phyloP scores from a whole-genome alignment of 2,888 invertebrate genomes.

The Girardia tigrina region DNA sequence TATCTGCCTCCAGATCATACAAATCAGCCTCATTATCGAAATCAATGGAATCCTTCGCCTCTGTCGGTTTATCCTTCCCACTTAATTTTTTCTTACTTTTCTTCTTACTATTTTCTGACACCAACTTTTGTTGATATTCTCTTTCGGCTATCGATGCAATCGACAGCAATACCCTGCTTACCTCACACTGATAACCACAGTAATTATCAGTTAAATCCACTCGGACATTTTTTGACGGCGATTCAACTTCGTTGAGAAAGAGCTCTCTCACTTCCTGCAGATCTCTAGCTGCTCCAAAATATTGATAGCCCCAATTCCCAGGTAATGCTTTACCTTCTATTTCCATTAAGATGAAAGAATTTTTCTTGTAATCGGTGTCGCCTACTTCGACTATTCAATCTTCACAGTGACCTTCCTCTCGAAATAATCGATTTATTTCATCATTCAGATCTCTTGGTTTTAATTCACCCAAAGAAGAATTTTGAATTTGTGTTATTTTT shows the following conservation, averaged over 20 bases:
- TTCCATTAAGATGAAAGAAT: constrained; percentile 43
- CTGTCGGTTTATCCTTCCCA: no score
- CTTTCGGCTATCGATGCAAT: no score
- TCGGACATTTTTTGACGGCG: no score
- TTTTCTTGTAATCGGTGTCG: constrained; percentile 63
- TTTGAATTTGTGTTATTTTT: constrained; percentile 92
- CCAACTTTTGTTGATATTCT: no score
- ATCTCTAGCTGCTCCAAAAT: constrained; percentile 94
- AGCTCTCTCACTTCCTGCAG: constrained; percentile 89
- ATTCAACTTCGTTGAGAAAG: no score
- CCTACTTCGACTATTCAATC: constrained; percentile 82
- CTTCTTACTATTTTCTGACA: no score
- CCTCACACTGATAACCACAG: no score
- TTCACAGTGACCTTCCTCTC: constrained; percentile 95
- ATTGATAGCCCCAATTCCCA: constrained; percentile 81
- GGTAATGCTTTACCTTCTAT: constrained; percentile 69
- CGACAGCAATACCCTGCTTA: no score
- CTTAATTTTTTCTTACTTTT: no score
- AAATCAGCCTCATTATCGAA: no score
- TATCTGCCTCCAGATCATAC: neutral
- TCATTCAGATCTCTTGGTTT: constrained; percentile 92
- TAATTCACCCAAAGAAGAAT: constrained; percentile 86
- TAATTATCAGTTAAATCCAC: no score
- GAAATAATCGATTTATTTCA: constrained; percentile 88
- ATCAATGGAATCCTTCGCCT: no score